Percentiles rank a stretch among this genome's conserved stretches.
These are phyloP conservation scores for Microcebus jonahi DNA, from an alignment of 2,113 vertebrate species.

Conservation along the genomic window DNA sequence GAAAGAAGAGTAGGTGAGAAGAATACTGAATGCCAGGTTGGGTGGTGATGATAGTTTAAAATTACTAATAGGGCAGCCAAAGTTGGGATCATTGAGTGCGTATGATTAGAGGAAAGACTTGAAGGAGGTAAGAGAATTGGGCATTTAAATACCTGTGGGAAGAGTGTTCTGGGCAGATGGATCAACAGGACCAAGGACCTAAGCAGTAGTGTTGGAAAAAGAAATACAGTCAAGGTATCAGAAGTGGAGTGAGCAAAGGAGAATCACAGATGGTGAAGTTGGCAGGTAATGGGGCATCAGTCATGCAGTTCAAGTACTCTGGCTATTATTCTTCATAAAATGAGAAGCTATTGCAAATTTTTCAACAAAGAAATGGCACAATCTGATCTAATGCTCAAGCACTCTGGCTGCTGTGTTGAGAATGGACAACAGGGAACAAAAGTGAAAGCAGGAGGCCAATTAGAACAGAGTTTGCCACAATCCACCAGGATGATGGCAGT, in stretches of 20 bases:
- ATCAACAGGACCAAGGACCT: background rate
- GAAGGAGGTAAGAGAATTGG: too few species aligned
- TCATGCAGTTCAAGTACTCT: fast-evolving
- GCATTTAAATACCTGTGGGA: background rate
- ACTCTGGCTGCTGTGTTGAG: background rate
- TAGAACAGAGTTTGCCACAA: fast-evolving
- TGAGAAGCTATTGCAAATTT: background rate
- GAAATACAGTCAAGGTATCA: fast-evolving
- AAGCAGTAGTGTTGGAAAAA: background rate
- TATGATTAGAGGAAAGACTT: background rate
- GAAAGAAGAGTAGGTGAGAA: background rate
- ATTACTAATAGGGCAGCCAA: fast-evolving
- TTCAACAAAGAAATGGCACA: background rate
- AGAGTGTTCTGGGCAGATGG: background rate
- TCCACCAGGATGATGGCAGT: fast-evolving
- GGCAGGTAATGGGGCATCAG: fast-evolving
- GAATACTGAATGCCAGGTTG: too few species aligned
- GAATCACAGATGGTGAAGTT: fast-evolving
- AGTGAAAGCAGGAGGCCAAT: too few species aligned
- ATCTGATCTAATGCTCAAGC: too few species aligned
- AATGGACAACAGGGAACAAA: fast-evolving
- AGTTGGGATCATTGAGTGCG: fast-evolving
- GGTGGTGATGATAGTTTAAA: background rate
- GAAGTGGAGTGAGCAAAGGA: too few species aligned
- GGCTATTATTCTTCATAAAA: background rate